phyloP scores from a whole-genome alignment of 2,113 vertebrate species.

The Numenius arquata region DNA sequence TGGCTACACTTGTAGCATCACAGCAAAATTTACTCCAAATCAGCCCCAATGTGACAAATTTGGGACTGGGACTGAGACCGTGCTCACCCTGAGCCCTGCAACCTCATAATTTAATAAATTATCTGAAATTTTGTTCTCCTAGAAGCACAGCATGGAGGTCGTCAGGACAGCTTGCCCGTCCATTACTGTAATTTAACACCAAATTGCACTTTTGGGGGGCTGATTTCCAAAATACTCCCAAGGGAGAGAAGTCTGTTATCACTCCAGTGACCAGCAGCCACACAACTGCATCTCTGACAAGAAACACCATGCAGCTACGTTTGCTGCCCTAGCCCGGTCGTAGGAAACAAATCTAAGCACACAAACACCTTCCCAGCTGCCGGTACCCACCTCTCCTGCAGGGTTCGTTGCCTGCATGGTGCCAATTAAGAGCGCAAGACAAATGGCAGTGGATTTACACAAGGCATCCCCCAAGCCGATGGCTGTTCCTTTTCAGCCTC shows the following conservation, averaged over 20 bases:
- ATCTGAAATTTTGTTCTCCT: background rate
- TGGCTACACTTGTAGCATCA: background rate
- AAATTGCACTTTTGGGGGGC: background rate
- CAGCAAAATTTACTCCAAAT: background rate
- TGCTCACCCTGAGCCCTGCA: background rate
- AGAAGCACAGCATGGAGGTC: background rate
- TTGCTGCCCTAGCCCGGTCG: background rate
- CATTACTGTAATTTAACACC: background rate
- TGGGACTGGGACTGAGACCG: background rate
- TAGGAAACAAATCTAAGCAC: background rate
- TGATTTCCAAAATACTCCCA: background rate
- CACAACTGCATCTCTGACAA: background rate
- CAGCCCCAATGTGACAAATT: background rate
- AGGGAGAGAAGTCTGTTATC: background rate
- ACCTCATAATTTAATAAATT: background rate
- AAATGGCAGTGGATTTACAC: background rate
- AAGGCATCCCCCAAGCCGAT: background rate
- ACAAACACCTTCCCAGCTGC: background rate
- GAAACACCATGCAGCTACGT: rapidly evolving
- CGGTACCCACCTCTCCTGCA: rapidly evolving
- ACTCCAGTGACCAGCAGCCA: too few species aligned
- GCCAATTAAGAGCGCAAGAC: background rate
- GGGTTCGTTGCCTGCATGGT: background rate
- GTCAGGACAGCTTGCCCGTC: background rate
- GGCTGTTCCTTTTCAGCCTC: background rate